These are phyloP conservation scores for Eulemur albifrons DNA, from an alignment of 2,797 vertebrate genomes.

Conservation along the genomic window DNA sequence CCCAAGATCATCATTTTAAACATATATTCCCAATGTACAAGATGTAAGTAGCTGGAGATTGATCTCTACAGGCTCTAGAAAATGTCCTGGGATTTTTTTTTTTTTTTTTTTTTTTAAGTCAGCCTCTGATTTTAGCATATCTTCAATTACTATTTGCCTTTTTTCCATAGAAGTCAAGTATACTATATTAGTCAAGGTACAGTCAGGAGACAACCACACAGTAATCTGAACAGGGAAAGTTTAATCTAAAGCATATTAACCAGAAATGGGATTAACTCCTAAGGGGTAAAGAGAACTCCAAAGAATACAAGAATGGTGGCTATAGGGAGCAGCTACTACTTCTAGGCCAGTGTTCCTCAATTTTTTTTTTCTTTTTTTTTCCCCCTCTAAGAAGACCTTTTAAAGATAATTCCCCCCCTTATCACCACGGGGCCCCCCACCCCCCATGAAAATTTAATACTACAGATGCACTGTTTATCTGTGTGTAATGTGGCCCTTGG, in stretches of 20 bases:
- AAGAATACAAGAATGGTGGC: not conserved
- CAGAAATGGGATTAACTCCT: not conserved
- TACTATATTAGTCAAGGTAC: not conserved
- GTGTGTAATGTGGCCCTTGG: not conserved
- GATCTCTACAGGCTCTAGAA: not conserved
- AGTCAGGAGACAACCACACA: not conserved
- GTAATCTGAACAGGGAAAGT: not conserved
- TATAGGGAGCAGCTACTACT: not conserved
- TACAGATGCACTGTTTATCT: not conserved
- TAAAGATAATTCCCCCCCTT: not conserved
- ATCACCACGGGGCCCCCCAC: not conserved
- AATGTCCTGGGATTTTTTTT: not conserved
- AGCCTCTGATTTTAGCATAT: not conserved
- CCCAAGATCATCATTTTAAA: not conserved
- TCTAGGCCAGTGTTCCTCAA: not conserved
- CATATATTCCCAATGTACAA: not conserved
- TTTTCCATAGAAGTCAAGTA: not conserved
- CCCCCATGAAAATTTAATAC: not conserved
- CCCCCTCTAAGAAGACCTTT: not conserved
- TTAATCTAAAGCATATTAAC: not conserved
- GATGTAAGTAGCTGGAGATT: not conserved
- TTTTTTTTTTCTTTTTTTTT: not conserved
- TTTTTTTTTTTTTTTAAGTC: not conserved
- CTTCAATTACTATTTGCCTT: conserved; percentile 1
- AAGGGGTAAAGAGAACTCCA: not conserved